Percentiles rank a stretch among this genome's conserved stretches.
These are phyloP conservation scores for Allolobophora icterica DNA, from an alignment of 2,888 invertebrate species.

Conservation along the genomic window DNA sequence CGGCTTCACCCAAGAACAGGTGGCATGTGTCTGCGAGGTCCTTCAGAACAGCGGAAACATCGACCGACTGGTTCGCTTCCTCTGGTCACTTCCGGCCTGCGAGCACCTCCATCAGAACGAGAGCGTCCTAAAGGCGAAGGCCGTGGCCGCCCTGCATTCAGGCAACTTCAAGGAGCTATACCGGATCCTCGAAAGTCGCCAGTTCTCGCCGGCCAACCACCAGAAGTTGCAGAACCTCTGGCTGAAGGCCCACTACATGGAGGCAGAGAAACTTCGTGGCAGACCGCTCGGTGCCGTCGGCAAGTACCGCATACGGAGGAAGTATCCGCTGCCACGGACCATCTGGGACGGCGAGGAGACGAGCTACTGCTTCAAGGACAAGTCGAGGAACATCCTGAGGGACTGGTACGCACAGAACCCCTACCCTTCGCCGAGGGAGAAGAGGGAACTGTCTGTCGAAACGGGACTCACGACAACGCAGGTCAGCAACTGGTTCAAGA, in stretches of 20 bases:
- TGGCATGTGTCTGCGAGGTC: conserved; percentile 98
- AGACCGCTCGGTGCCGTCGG: conserved; percentile 84
- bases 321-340: conserved; percentile 94
- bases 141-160: conserved; percentile 91
- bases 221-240: conserved; percentile 89
- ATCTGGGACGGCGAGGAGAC: conserved; percentile 99
- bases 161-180: conserved; percentile 89
- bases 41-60: conserved; percentile 94
- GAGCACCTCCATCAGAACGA: conserved; percentile 95
- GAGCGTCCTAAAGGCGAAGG: conserved; percentile 95
- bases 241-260: conserved; percentile 98
- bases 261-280: conserved; percentile 92
- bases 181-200: conserved; percentile 89
- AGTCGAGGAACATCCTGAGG: conserved; percentile 77
- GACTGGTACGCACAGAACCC: conserved; percentile 88
- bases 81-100: conserved; percentile 95
- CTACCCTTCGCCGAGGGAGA: conserved; percentile 94
- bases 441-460: conserved; percentile 85
- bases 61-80: conserved; percentile 89
- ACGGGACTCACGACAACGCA: conserved; percentile 91
- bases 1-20: conserved; percentile 93
- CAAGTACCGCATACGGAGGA: conserved; percentile 88
- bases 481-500: conserved; percentile 93
- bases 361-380: conserved; percentile 93
- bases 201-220: conserved; percentile 81